phyloP scores from a whole-genome alignment of 2,888 invertebrate species.

The Acanthoscelides obtectus region DNA sequence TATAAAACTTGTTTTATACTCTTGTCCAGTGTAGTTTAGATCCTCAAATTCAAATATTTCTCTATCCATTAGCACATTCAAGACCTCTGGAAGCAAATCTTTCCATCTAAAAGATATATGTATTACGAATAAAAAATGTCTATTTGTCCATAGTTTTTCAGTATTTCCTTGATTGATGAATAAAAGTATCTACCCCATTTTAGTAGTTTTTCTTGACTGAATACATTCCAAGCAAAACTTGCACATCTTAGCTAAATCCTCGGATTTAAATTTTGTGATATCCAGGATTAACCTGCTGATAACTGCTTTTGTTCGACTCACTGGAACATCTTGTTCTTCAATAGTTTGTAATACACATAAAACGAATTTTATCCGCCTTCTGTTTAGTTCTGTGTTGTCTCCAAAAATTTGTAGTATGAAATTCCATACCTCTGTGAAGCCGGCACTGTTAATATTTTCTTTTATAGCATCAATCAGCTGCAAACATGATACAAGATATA shows the following conservation, averaged over 20 bases:
- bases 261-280: conserved; percentile 50
- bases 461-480: conserved; percentile 32
- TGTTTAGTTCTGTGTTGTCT: conserved; percentile 31
- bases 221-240: conserved; percentile 55
- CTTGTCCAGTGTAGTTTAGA: conserved; percentile 53
- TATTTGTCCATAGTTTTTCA: not conserved
- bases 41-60: conserved; percentile 55
- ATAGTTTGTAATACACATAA: conserved; percentile 34
- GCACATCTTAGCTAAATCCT: conserved; percentile 53
- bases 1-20: conserved; percentile 59
- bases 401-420: conserved; percentile 37
- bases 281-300: conserved; percentile 51
- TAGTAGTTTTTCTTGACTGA: conserved; percentile 49
- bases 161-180: too few relatives aligned
- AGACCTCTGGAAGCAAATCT: conserved; percentile 60
- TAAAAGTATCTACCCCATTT: conserved; percentile 43
- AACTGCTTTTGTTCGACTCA: conserved; percentile 47
- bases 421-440: conserved; percentile 37
- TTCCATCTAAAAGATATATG: conserved; percentile 55
- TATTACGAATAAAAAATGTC: not conserved
- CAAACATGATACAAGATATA: conserved; percentile 11
- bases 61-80: conserved; percentile 53
- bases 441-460: conserved; percentile 26
- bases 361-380: conserved; percentile 35
- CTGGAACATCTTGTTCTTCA: conserved; percentile 31